Conservation (phyloP, 2,797 vertebrate genomes). For the Lates japonicus region DNA sequence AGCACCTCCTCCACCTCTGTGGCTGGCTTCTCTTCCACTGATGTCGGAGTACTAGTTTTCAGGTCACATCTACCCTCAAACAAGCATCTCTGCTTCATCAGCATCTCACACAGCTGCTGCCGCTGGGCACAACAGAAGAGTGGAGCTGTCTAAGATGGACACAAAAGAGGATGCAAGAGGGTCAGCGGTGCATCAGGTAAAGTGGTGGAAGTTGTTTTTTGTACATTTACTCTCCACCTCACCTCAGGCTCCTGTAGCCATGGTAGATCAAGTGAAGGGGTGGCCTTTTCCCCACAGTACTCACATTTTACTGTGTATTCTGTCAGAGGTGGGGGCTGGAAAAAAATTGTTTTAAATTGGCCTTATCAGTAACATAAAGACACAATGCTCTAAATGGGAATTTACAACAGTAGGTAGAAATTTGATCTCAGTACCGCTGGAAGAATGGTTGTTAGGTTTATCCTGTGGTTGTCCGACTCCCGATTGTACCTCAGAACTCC, state of each 20-base stretch:
- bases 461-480: conserved; percentile 65
- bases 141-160: conserved; percentile 16
- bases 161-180: neutral
- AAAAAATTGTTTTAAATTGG: conserved; percentile 10
- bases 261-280: conserved; percentile 58
- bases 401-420: neutral
- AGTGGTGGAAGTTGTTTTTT: neutral
- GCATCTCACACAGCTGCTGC: conserved; percentile 60
- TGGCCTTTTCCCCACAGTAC: conserved; percentile 70
- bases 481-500: conserved; percentile 78
- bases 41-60: neutral
- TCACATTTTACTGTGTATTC: conserved; percentile 69
- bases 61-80: conserved; percentile 17
- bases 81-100: conserved; percentile 57
- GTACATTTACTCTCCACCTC: neutral
- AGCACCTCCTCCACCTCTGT: conserved; percentile 32
- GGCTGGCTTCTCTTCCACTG: neutral
- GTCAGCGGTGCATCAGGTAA: neutral
- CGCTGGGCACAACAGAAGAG: conserved; percentile 76
- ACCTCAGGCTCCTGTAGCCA: conserved; percentile 58
- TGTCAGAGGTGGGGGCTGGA: conserved; percentile 29
- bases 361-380: neutral
- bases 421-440: conserved; percentile 53
- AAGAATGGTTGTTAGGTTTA: conserved; percentile 28
- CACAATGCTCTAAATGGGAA: neutral